phyloP scores from a whole-genome alignment of 35 echinoderm and acorn worm genomes.

The Hemicentrotus pulcherrimus region DNA sequence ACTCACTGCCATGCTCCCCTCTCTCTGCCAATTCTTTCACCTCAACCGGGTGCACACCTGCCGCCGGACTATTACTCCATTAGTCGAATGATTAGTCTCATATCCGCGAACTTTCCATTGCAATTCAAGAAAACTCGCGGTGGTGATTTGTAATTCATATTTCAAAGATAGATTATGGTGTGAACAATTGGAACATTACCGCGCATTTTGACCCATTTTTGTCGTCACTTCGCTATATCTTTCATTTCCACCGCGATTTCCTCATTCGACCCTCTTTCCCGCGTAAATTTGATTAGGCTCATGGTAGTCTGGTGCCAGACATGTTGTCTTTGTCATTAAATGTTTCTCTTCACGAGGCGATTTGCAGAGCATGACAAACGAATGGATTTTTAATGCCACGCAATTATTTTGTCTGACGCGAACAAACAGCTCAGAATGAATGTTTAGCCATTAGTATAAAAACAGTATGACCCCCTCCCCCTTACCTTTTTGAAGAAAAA shows the following conservation, averaged over 20 bases:
- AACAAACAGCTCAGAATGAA: neutral
- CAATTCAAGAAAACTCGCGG: constrained; percentile 13
- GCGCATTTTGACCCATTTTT: constrained; percentile 19
- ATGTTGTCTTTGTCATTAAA: constrained; percentile 13
- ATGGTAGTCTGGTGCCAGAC: neutral
- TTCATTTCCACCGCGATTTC: neutral
- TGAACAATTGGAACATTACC: constrained; percentile 42
- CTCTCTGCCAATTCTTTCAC: constrained; percentile 3
- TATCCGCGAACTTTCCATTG: constrained; percentile 12
- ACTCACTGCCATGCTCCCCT: neutral
- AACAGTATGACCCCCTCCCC: too few relatives aligned
- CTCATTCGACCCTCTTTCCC: neutral
- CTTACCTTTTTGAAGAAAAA: too few relatives aligned
- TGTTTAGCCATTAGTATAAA: too few relatives aligned
- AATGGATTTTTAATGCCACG: neutral
- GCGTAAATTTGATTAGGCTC: neutral
- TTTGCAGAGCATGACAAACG: neutral
- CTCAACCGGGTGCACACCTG: constrained; percentile 5
- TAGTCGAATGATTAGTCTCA: neutral
- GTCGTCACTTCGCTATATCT: neutral
- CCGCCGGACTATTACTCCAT: neutral
- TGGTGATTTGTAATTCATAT: constrained; percentile 33
- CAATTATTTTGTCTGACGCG: neutral
- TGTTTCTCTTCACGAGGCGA: neutral
- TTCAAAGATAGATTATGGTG: constrained; percentile 16